A percentile compares a stretch with the other conserved stretches of the same genome.
Evolutionary conservation across 2,797 vertebrate genomes (phyloP).

Genomic region (Lemur catta): DNA sequence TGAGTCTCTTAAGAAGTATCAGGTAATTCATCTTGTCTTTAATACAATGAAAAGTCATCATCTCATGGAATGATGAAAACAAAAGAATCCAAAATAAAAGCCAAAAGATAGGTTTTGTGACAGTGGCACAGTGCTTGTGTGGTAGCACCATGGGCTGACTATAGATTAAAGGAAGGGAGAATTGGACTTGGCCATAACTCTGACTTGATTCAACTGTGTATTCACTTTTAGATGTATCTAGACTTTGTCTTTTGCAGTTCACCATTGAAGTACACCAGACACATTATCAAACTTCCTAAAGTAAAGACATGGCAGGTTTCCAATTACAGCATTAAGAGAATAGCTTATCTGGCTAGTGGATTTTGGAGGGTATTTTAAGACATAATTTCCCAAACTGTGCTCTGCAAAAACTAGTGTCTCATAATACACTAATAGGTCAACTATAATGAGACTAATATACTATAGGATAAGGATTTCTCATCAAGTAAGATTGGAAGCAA

Average conservation of each 20-base stretch:
- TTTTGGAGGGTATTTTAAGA: neutral
- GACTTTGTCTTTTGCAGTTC: slow-evolving; percentile 17
- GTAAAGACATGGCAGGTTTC: neutral
- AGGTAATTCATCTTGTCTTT: slow-evolving; percentile 9
- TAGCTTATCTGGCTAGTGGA: neutral
- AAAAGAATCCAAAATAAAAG: slow-evolving; percentile 28
- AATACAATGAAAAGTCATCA: slow-evolving; percentile 26
- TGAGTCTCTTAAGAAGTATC: neutral
- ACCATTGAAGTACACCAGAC: neutral
- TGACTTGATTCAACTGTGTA: slow-evolving; percentile 10
- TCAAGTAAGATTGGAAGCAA: slow-evolving; percentile 17
- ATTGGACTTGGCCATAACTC: neutral
- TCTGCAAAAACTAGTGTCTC: neutral
- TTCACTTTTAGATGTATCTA: slow-evolving; percentile 6
- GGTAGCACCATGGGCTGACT: neutral
- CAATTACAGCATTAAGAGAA: neutral
- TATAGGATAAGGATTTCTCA: neutral
- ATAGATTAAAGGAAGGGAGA: neutral
- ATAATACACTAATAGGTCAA: neutral
- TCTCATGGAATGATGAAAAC: slow-evolving; percentile 18
- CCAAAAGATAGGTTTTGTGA: neutral
- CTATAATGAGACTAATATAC: neutral
- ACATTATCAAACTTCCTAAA: slow-evolving; percentile 8
- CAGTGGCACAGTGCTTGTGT: neutral
- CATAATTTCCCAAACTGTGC: neutral